Conservation (phyloP, 2,797 vertebrate species). For the Heterohyrax brucei region DNA sequence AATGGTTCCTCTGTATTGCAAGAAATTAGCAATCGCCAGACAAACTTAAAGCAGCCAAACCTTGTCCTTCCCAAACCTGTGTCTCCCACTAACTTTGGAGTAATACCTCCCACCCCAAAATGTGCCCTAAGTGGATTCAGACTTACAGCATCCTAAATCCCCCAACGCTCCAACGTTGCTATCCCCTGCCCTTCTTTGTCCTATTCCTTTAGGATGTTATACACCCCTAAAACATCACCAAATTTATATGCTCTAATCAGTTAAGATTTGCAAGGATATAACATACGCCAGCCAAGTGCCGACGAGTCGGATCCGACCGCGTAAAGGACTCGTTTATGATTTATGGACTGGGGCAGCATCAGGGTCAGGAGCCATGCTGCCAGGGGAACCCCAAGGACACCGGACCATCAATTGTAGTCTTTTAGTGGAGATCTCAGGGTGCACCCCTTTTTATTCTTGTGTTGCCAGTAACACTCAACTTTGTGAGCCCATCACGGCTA, state of each 20-base stretch:
- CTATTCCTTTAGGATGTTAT: neutral
- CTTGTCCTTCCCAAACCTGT: conserved; percentile 12
- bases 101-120: neutral
- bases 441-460: no score
- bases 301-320: no score
- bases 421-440: no score
- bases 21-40: conserved; percentile 33
- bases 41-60: conserved; percentile 12
- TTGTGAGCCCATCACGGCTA: no score
- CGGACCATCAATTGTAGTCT: no score
- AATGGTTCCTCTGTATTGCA: conserved; percentile 3
- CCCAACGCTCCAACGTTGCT: neutral
- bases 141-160: conserved; percentile 9
- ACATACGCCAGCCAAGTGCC: neutral
- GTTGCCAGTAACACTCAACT: no score
- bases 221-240: conserved; percentile 31
- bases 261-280: conserved; percentile 57
- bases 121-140: neutral
- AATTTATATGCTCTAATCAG: neutral
- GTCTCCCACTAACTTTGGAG: conserved; percentile 22
- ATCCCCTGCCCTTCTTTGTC: conserved; percentile 4
- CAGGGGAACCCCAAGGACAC: no score
- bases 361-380: no score
- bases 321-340: no score
- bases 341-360: no score